Evolutionary conservation across 2,888 invertebrate genomes (phyloP), one percentile per base, ranked within the genome.

Genomic region (Drosophila emarginata): DNA sequence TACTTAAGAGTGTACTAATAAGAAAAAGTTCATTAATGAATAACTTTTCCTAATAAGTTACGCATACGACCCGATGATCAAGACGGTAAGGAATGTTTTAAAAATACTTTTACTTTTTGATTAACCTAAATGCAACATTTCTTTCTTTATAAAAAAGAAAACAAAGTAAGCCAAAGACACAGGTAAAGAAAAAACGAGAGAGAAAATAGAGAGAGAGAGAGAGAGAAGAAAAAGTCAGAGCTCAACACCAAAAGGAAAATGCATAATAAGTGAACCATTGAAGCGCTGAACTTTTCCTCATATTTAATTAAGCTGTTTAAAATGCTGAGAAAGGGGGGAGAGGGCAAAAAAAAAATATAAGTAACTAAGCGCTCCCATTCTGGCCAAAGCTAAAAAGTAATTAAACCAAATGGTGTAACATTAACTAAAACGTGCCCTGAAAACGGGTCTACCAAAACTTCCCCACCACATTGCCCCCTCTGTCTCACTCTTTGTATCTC

Each of bases 351-450:
- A 61, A 56, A 63, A 54, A 59, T 45, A 58, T 67, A 61, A 60
- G 39, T 23, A 37, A 28, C 21, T 28, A 56, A 64, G 52, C 63
- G 51, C 60, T 52, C 65, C 56, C 54, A n/a, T 45, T 45, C 23
- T 59, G 64, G 62, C 67, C 72, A 67, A 79, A 80, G 76, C 69
- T 76, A 77, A 83, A 81, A 79, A 78, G 81, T 81, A 81, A 81
- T 81, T 81, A 81, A 72, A 68, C 68, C 79, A 79, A 84, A 79
- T 84, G 80, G 76, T 84, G 81, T 76, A 79, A 79, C 80, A 81
- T 81, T 81, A 79, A 84, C 79, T 72, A 76, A 83, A 81, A 79
- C 75, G 75, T 72, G 69, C 63, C 58, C 50, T 61, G 54, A 72
- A 74, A 76, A 57, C 36, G 40, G 32, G 45, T 45, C 45, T 45